These are phyloP conservation scores for Varanus komodoensis DNA, from an alignment of 2,113 vertebrate species.

Conservation along the genomic window DNA sequence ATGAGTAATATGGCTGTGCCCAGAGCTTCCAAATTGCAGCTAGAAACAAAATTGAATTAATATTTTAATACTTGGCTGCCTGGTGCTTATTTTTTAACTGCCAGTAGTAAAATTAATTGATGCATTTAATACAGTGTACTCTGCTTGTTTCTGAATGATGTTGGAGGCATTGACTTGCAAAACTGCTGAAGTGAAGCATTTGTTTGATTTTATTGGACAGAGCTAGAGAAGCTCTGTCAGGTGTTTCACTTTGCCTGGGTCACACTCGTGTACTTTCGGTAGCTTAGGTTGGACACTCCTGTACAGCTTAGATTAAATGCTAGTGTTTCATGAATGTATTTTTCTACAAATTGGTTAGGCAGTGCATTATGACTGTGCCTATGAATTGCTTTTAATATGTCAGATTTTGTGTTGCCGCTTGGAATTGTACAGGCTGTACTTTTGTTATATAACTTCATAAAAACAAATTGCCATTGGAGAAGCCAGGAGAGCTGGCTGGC, in stretches of 20 bases:
- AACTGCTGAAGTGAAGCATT: constrained; percentile 29
- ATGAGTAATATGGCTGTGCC: background rate
- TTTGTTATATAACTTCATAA: constrained; percentile 46
- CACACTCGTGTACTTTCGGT: constrained; percentile 58
- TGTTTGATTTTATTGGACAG: constrained; percentile 67
- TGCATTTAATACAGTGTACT: background rate
- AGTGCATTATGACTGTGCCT: constrained; percentile 49
- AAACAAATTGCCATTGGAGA: constrained; percentile 49
- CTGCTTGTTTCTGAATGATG: constrained; percentile 42
- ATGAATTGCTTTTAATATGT: constrained; percentile 58
- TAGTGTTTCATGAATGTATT: constrained; percentile 50
- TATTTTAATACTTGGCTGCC: background rate
- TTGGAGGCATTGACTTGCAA: constrained; percentile 65
- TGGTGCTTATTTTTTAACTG: constrained; percentile 1
- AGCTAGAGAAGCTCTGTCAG: constrained; percentile 72
- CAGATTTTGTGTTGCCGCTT: constrained; percentile 56
- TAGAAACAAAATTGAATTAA: background rate
- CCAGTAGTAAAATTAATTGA: background rate
- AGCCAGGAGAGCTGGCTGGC: constrained; percentile 20
- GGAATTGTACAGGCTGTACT: constrained; percentile 50
- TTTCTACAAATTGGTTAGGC: constrained; percentile 50
- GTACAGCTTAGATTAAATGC: constrained; percentile 36
- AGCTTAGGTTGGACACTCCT: constrained; percentile 59
- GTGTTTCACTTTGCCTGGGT: constrained; percentile 45
- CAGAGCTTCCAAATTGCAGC: background rate